phyloP scores from a whole-genome alignment of 92 coral and sea anemone genomes.

The Bergia puertoricense region DNA sequence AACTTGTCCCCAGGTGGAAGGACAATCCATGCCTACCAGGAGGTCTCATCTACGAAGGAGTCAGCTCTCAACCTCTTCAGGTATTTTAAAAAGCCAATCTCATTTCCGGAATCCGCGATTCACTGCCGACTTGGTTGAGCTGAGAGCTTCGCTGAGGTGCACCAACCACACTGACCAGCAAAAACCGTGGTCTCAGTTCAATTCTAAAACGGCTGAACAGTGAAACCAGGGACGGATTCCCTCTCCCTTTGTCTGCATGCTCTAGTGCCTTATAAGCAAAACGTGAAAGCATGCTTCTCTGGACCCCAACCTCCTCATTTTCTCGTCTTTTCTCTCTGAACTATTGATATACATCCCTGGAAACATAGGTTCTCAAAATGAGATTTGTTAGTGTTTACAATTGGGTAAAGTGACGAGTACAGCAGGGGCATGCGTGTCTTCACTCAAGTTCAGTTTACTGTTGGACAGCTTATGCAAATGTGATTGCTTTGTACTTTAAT shows the following conservation, averaged over 20 bases:
- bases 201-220: background rate
- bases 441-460: too few relatives aligned
- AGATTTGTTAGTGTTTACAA: too few relatives aligned
- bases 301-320: too few relatives aligned
- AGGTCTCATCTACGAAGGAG: slow-evolving; percentile 91
- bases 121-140: too few relatives aligned
- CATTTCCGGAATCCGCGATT: background rate
- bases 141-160: background rate
- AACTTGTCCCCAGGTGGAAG: slow-evolving; percentile 65
- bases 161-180: background rate
- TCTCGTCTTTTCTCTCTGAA: background rate
- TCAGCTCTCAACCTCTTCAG: slow-evolving; percentile 71
- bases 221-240: background rate
- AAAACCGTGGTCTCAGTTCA: background rate
- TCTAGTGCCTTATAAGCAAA: too few relatives aligned
- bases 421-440: too few relatives aligned
- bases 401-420: too few relatives aligned
- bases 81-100: slow-evolving; percentile 42
- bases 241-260: too few relatives aligned
- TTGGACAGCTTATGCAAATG: too few relatives aligned
- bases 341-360: background rate
- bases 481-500: too few relatives aligned
- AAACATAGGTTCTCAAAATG: too few relatives aligned
- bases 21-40: slow-evolving; percentile 61
- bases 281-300: background rate